Evolutionary conservation across 2,797 vertebrate species (phyloP).

Genomic region (Tangara arthus): DNA sequence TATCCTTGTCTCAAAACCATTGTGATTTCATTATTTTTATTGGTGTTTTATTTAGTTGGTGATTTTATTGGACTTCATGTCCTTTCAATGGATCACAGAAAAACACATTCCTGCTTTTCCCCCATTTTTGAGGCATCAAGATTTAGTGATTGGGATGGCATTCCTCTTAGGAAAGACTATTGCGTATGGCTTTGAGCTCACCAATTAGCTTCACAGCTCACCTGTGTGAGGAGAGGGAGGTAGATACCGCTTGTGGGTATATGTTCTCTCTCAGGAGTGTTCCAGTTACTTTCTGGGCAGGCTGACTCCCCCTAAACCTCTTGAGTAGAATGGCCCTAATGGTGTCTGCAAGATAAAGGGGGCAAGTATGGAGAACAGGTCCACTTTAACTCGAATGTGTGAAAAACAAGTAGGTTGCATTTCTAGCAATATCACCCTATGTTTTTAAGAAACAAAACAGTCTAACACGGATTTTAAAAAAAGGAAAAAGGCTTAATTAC

Average conservation of each 20-base stretch:
- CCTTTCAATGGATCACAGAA: not conserved
- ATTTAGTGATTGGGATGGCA: not conserved
- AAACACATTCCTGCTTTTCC: fast-evolving
- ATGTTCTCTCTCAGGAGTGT: not conserved
- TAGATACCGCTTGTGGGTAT: not conserved
- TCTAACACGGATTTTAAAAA: not conserved
- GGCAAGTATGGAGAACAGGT: not conserved
- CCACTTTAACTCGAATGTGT: not conserved
- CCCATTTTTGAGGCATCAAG: not conserved
- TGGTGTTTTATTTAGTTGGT: not conserved
- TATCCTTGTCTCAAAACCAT: not conserved
- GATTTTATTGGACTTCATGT: not conserved
- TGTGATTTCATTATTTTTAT: not conserved
- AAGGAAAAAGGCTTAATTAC: not conserved
- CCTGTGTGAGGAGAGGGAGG: not conserved
- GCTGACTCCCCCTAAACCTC: not conserved
- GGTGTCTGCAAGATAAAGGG: not conserved
- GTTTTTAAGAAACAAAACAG: not conserved
- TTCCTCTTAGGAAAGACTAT: not conserved
- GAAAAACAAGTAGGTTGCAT: not conserved
- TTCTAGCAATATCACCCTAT: not conserved
- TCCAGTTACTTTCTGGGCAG: not conserved
- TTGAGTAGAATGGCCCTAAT: not conserved
- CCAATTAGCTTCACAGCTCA: not conserved
- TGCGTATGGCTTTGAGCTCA: not conserved